Conservation (phyloP, 2,113 vertebrate species). For the Zeus faber region DNA sequence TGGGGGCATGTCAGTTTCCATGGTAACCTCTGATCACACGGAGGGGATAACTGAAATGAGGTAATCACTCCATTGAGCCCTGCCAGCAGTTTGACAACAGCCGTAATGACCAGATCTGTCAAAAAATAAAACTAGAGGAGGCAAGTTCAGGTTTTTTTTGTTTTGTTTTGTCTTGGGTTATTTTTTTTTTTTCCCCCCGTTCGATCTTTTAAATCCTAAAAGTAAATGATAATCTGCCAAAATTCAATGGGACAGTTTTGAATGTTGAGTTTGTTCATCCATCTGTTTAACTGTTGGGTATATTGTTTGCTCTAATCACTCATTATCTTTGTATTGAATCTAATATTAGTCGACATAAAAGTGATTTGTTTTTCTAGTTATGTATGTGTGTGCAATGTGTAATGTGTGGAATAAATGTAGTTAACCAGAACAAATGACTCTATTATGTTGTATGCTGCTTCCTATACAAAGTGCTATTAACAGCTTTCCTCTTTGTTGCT, state of each 20-base stretch:
- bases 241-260: no score
- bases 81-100: constrained; percentile 47
- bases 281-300: no score
- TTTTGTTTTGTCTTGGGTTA: no score
- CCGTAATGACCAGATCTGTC: constrained; percentile 42
- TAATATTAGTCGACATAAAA: not conserved
- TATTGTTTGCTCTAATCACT: no score
- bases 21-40: constrained; percentile 68
- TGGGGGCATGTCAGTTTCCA: constrained; percentile 68
- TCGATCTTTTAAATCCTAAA: no score
- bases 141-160: no score
- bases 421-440: not conserved
- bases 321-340: no score
- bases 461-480: constrained; percentile 15
- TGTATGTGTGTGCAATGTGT: not conserved
- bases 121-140: no score
- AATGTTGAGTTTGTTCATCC: no score
- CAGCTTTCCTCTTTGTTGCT: constrained; percentile 6
- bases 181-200: no score
- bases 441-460: constrained; percentile 6
- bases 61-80: constrained; percentile 60
- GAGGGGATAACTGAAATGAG: constrained; percentile 64
- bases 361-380: not conserved
- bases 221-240: no score
- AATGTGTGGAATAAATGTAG: not conserved